Evolutionary conservation across 2,888 invertebrate species (phyloP).

Genomic region (Drosophila melanosoma): DNA sequence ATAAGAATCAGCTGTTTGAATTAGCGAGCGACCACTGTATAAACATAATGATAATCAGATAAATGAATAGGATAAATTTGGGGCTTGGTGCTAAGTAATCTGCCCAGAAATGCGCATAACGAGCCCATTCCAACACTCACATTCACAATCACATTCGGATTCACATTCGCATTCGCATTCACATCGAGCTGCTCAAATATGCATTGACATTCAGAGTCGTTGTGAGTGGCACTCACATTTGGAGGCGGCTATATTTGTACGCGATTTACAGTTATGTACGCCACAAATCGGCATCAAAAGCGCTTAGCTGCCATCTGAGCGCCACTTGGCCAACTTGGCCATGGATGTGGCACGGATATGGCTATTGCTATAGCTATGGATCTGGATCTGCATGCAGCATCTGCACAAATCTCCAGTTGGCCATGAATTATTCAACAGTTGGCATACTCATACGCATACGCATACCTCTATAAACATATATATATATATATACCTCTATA

Average conservation of each 20-base stretch:
- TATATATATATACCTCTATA: conserved; percentile 3
- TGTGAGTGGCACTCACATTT: conserved; percentile 28
- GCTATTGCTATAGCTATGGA: conserved; percentile 7
- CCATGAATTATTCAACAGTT: conserved; percentile 80
- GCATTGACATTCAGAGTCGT: conserved; percentile 36
- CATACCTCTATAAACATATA: not conserved
- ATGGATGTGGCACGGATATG: not conserved
- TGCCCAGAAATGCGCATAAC: conserved; percentile 7
- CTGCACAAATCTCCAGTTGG: conserved; percentile 78
- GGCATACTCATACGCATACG: conserved; percentile 44
- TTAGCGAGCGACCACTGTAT: not conserved
- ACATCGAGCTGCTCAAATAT: conserved; percentile 41
- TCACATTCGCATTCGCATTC: not conserved
- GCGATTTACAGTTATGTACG: conserved; percentile 76
- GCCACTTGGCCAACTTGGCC: conserved; percentile 6
- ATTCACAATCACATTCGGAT: not conserved
- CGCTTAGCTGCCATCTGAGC: conserved; percentile 68
- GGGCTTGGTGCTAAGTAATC: not conserved
- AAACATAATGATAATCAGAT: not conserved
- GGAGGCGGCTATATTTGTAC: conserved; percentile 15
- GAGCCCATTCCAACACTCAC: not conserved
- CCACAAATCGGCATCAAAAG: conserved; percentile 76
- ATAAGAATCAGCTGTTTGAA: not conserved
- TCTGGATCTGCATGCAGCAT: conserved; percentile 57
- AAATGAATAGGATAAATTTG: not conserved